Base-by-base conservation (phyloP, 2,113 vertebrate genomes). In the Gnathonemus longibarbis region DNA sequence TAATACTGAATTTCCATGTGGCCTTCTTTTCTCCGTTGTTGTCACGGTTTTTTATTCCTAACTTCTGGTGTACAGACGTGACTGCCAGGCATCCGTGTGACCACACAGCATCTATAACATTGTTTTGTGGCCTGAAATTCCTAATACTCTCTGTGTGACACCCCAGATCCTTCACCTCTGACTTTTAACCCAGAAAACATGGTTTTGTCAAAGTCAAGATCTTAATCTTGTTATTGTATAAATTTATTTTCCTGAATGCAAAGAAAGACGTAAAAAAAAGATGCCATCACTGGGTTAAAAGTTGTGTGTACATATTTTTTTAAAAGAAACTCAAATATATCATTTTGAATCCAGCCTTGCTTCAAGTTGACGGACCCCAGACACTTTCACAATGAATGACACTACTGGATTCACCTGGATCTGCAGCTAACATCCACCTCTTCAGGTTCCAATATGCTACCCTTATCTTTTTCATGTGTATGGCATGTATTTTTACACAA, bases 21-120 rank as follows among this genome's bases (percentile, higher is more conserved):
- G 92, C 94, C 94, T 93, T 94, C 95, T 95, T 94, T 95, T 94
- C 93, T 93, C 94, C 91, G 90, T 90, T 95, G 90, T 90, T 95
- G 92, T 95, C 74, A 89, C 93, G 90, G 84, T 93, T 88, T 93
- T 93, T 92, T 94, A 94, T 93, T 92, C 93, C 92, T 92, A 94
- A 93, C 93, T 92, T 91, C 93, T 89, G 88, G 88, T 94, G 92
- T 92, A 91, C 93, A 91, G 92, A 92, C 93, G 92, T 92, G 92
- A 91, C 89, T 91, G 92, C 92, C 84, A 92, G 92, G 89, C 92
- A 93, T 95, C 93, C 94, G 93, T 95, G 93, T 94, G 89, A 94
- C 91, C 90, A 92, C 92, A 93, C 90, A 80, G 70, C 92, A 91
- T 93, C 92, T 46, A 91, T 93, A 93, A 94, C 91, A 80, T 91